Conservation (phyloP, 2,113 vertebrate species). For the Patagioenas fasciata region DNA sequence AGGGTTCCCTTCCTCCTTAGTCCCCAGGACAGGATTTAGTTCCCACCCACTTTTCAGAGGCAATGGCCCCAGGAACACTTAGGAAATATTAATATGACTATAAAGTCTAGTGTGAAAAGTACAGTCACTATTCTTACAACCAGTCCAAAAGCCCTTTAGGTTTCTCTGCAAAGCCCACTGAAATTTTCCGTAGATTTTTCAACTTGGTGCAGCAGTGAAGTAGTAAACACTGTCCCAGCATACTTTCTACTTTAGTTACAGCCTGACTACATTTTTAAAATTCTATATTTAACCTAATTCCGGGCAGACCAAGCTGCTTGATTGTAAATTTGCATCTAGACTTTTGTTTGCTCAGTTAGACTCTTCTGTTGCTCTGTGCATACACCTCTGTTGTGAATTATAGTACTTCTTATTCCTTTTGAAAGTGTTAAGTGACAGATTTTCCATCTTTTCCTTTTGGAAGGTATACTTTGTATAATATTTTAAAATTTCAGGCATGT, state of each 20-base stretch:
- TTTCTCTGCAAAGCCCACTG: neutral
- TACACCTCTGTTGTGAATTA: neutral
- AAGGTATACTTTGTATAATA: neutral
- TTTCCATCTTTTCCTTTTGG: neutral
- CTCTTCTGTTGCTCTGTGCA: neutral
- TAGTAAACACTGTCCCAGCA: neutral
- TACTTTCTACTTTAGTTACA: neutral
- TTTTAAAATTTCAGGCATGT: neutral
- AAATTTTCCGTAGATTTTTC: neutral
- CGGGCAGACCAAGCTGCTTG: neutral
- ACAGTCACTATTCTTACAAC: neutral
- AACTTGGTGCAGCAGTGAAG: neutral
- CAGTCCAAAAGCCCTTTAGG: neutral
- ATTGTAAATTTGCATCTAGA: neutral
- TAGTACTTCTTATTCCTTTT: neutral
- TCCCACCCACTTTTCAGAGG: neutral
- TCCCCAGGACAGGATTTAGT: accelerated
- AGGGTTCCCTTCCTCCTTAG: neutral
- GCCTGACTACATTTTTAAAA: neutral
- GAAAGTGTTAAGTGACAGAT: neutral
- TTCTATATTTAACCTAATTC: neutral
- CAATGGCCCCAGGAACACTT: neutral
- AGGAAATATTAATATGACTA: neutral
- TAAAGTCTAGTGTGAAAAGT: neutral
- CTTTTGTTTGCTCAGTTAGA: neutral